Evolutionary conservation across 2,113 vertebrate species (phyloP).

Genomic region (Sterna hirundo): DNA sequence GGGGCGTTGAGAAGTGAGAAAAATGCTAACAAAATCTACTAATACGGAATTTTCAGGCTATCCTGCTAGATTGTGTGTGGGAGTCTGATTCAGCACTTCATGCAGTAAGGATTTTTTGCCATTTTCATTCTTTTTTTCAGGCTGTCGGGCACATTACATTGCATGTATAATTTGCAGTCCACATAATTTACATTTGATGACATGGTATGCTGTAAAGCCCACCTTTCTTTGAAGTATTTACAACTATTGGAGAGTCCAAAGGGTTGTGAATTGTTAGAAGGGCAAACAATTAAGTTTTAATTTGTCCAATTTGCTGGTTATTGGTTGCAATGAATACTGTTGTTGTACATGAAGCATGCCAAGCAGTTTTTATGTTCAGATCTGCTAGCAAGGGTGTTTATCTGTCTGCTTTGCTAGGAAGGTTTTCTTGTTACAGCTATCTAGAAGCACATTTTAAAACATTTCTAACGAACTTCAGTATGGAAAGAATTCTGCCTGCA

Average conservation of each 20-base stretch:
- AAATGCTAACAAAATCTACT: neutral
- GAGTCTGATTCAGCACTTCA: neutral
- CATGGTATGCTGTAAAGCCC: neutral
- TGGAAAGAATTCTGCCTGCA: neutral
- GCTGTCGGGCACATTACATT: neutral
- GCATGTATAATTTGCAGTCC: neutral
- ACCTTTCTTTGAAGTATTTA: neutral
- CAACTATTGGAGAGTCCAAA: neutral
- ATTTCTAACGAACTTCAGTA: neutral
- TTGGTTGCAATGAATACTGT: neutral
- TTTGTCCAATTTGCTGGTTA: neutral
- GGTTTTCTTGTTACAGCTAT: neutral
- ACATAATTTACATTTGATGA: neutral
- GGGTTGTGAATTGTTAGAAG: neutral
- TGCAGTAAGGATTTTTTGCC: neutral
- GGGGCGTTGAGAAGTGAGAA: neutral
- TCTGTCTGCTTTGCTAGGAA: neutral
- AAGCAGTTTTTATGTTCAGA: neutral
- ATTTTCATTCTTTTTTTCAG: neutral
- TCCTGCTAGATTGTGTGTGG: fast-evolving
- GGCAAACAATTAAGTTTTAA: neutral
- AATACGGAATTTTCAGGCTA: neutral
- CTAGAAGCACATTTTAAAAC: neutral
- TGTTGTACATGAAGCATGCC: neutral
- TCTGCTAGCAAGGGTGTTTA: neutral